These are phyloP conservation scores for Digitonthophagus gazella DNA, from an alignment of 2,888 invertebrate species.

Conservation along the genomic window DNA sequence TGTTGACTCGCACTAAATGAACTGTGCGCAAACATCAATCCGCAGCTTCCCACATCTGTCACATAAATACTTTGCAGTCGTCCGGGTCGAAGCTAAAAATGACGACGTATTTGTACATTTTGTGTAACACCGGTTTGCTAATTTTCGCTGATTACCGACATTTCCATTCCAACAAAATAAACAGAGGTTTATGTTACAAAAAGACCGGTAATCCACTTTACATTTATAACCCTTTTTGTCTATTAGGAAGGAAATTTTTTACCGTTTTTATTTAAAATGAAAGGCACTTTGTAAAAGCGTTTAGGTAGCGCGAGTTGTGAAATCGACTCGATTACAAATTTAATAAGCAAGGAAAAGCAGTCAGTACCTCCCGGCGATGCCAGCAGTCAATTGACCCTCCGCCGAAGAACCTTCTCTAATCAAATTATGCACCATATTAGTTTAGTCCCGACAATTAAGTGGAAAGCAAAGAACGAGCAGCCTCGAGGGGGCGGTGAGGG, in stretches of 20 bases:
- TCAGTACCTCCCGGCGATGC: neutral
- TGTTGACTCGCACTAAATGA: neutral
- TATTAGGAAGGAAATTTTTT: too few relatives aligned
- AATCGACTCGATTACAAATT: conserved; percentile 9
- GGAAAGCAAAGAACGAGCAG: conserved; percentile 15
- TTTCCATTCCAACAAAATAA: neutral
- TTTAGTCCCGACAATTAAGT: conserved; percentile 12
- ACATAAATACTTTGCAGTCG: neutral
- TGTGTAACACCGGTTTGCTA: neutral
- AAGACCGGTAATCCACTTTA: neutral
- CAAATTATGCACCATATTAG: conserved; percentile 11
- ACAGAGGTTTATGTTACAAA: neutral
- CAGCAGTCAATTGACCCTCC: conserved; percentile 8
- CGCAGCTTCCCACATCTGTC: neutral
- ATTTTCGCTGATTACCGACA: neutral
- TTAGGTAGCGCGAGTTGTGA: too few relatives aligned
- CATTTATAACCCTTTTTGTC: neutral
- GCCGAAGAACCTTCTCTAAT: conserved; percentile 2
- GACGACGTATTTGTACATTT: neutral
- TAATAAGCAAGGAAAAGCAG: conserved; percentile 13
- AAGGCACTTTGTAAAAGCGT: too few relatives aligned
- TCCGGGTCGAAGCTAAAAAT: neutral
- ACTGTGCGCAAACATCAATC: neutral
- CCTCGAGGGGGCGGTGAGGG: conserved; percentile 7
- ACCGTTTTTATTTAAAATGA: too few relatives aligned